Evolutionary conservation across 2,888 invertebrate genomes (phyloP).

Genomic region (Eilema caniola): DNA sequence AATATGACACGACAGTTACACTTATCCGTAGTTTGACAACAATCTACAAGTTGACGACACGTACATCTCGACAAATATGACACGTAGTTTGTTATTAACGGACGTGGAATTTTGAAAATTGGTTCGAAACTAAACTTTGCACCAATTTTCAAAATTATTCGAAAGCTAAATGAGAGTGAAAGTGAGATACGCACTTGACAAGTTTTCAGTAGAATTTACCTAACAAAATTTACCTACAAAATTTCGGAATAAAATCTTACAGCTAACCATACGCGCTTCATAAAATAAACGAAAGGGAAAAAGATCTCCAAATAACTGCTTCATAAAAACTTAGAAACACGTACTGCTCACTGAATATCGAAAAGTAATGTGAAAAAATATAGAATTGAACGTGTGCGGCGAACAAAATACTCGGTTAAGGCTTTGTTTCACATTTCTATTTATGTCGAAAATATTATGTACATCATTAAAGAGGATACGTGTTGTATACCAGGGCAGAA

Average conservation of each 20-base stretch:
- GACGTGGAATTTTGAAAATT: too few species aligned
- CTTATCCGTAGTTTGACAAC: not conserved
- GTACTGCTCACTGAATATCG: not conserved
- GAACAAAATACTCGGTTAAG: not conserved
- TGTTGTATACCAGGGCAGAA: not conserved
- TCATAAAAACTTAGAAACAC: constrained; percentile 2
- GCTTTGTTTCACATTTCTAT: not conserved
- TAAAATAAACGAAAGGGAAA: not conserved
- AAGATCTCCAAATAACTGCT: not conserved
- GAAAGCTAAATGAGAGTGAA: not conserved
- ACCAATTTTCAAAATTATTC: not conserved
- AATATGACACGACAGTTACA: not conserved
- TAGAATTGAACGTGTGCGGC: constrained; percentile 1
- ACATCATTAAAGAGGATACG: not conserved
- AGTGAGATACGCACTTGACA: not conserved
- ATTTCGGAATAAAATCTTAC: not conserved
- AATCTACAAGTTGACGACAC: not conserved
- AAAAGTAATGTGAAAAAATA: constrained; percentile 4
- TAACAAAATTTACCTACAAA: not conserved
- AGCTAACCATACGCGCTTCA: not conserved
- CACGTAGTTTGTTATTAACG: constrained; percentile 2
- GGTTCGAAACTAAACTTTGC: not conserved
- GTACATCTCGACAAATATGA: not conserved
- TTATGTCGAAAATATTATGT: not conserved
- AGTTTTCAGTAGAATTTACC: not conserved